Conservation (phyloP, 2,113 vertebrate genomes). For the Oryzias melastigma region DNA sequence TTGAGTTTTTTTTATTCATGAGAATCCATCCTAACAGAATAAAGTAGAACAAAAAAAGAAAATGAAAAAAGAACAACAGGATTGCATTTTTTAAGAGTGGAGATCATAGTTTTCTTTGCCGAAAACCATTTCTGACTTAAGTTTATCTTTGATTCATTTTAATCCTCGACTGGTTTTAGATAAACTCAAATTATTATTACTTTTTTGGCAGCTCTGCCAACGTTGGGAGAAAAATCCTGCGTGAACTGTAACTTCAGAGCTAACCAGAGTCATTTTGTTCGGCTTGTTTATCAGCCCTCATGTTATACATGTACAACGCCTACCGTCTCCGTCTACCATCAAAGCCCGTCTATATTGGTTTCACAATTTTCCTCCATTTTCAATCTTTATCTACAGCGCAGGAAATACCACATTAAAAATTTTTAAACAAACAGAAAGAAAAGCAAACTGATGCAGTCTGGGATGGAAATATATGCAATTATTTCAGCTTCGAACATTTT, state of each 20-base stretch:
- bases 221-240: constrained; percentile 5
- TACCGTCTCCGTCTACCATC: constrained; percentile 4
- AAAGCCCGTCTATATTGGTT: constrained; percentile 14
- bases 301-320: constrained; percentile 12
- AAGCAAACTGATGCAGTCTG: constrained; percentile 15
- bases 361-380: constrained; percentile 1
- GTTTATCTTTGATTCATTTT: too few relatives aligned
- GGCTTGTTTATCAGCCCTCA: constrained; percentile 18
- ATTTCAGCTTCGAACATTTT: constrained; percentile 3
- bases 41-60: too few relatives aligned
- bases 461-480: constrained; percentile 8
- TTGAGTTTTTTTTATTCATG: too few relatives aligned
- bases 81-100: too few relatives aligned
- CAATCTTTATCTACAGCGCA: constrained; percentile 15
- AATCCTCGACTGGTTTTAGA: background rate
- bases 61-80: too few relatives aligned
- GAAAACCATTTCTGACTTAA: too few relatives aligned
- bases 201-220: background rate
- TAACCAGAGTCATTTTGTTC: constrained; percentile 8
- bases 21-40: too few relatives aligned
- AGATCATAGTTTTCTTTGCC: too few relatives aligned
- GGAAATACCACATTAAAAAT: constrained; percentile 16
- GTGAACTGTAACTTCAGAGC: background rate
- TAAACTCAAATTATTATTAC: background rate
- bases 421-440: constrained; percentile 11